These are phyloP conservation scores for Xenus cinereus DNA, from an alignment of 2,113 vertebrate genomes.

Conservation along the genomic window DNA sequence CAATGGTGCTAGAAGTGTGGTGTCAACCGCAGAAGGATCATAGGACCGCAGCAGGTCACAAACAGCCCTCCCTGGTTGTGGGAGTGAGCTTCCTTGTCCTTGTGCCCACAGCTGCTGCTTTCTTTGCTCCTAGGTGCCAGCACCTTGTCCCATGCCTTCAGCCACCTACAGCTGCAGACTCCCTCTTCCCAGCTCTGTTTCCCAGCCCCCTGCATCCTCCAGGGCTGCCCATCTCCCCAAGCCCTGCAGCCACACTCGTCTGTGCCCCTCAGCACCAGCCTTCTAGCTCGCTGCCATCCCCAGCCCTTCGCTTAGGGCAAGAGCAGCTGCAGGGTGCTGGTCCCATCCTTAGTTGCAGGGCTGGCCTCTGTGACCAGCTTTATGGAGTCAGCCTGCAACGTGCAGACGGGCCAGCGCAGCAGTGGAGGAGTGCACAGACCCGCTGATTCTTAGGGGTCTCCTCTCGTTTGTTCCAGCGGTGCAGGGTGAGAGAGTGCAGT, in stretches of 20 bases:
- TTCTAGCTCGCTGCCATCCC: background rate
- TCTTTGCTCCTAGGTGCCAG: background rate
- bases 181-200: background rate
- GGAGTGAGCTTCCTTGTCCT: background rate
- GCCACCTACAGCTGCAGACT: background rate
- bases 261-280: background rate
- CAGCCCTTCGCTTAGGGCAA: background rate
- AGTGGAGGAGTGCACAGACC: background rate
- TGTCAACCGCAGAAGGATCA: background rate
- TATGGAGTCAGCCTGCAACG: fast-evolving
- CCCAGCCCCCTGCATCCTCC: background rate
- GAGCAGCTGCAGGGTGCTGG: background rate
- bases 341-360: background rate
- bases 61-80: background rate
- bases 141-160: background rate
- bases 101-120: background rate
- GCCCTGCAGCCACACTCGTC: too few relatives aligned
- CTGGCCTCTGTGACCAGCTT: background rate
- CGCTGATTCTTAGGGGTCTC: fast-evolving
- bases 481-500: fast-evolving
- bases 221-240: background rate
- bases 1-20: background rate
- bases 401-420: background rate
- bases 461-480: fast-evolving
- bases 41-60: fast-evolving